A percentile compares a stretch with the other conserved stretches of the same genome.
phyloP scores from a whole-genome alignment of 2,797 vertebrate genomes.

The Poecile montanus region DNA sequence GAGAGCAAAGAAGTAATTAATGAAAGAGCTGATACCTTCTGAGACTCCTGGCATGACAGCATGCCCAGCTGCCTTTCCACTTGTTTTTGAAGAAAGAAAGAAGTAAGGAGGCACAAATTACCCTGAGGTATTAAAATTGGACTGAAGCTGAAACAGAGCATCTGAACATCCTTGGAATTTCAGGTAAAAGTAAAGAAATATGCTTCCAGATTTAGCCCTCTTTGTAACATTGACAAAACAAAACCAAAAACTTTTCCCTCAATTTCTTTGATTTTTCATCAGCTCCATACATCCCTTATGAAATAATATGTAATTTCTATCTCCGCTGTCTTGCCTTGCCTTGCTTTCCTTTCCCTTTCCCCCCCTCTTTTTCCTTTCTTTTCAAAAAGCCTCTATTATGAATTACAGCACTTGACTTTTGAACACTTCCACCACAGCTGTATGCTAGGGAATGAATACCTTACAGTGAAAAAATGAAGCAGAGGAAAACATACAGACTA shows the following conservation, averaged over 20 bases:
- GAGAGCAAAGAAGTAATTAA: slow-evolving; percentile 57
- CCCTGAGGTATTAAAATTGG: not conserved
- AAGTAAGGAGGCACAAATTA: slow-evolving; percentile 19
- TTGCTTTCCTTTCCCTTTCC: accelerated
- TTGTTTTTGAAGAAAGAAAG: slow-evolving; percentile 14
- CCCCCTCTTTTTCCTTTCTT: not conserved
- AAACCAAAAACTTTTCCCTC: not conserved
- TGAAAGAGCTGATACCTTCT: slow-evolving; percentile 47
- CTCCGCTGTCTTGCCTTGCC: not conserved
- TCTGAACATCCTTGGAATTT: not conserved
- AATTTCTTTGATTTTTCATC: not conserved
- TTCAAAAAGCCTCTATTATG: not conserved
- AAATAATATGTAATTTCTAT: not conserved
- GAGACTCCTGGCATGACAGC: slow-evolving; percentile 37
- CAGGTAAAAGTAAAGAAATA: not conserved
- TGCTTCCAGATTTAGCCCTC: not conserved
- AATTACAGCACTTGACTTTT: slow-evolving; percentile 1
- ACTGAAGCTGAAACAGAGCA: not conserved
- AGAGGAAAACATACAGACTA: not conserved
- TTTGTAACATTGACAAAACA: not conserved
- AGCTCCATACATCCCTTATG: not conserved
- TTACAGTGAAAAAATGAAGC: not conserved
- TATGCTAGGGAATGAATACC: not conserved
- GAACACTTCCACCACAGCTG: not conserved
- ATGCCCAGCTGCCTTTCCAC: slow-evolving; percentile 23